Evolutionary conservation across 2,797 vertebrate species (phyloP).

Genomic region (Labroides dimidiatus): DNA sequence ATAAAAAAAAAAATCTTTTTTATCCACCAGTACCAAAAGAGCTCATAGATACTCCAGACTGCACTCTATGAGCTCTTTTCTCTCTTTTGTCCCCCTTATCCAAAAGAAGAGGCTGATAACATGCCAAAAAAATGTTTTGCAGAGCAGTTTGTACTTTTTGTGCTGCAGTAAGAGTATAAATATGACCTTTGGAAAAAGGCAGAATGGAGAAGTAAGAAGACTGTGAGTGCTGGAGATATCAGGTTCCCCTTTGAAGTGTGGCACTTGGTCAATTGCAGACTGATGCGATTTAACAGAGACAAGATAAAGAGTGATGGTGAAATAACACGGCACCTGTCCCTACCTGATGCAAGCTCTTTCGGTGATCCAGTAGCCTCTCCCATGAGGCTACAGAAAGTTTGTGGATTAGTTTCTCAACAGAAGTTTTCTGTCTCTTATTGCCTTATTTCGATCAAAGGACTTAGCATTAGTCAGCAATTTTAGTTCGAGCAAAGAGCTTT

Average conservation of each 20-base stretch:
- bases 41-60: conserved; percentile 6
- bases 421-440: conserved; percentile 1
- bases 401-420: conserved; percentile 24
- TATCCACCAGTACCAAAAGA: conserved; percentile 9
- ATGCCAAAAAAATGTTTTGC: conserved; percentile 38
- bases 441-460: conserved; percentile 16
- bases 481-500: not conserved
- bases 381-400: conserved; percentile 7
- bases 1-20: conserved; percentile 16
- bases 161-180: conserved; percentile 47
- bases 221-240: conserved; percentile 51
- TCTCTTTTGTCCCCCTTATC: not conserved
- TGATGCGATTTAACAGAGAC: conserved; percentile 65
- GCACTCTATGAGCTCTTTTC: too few relatives aligned
- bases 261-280: conserved; percentile 68
- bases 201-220: conserved; percentile 63
- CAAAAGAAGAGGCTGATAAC: conserved; percentile 37
- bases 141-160: conserved; percentile 37
- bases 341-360: conserved; percentile 1
- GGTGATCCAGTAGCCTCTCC: conserved; percentile 20
- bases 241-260: conserved; percentile 59
- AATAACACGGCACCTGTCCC: conserved; percentile 58
- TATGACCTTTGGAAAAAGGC: conserved; percentile 64
- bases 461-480: not conserved
- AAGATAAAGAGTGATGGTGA: conserved; percentile 60